Conservation (phyloP, 2,888 invertebrate species). For the Pherbina coryleti region DNA sequence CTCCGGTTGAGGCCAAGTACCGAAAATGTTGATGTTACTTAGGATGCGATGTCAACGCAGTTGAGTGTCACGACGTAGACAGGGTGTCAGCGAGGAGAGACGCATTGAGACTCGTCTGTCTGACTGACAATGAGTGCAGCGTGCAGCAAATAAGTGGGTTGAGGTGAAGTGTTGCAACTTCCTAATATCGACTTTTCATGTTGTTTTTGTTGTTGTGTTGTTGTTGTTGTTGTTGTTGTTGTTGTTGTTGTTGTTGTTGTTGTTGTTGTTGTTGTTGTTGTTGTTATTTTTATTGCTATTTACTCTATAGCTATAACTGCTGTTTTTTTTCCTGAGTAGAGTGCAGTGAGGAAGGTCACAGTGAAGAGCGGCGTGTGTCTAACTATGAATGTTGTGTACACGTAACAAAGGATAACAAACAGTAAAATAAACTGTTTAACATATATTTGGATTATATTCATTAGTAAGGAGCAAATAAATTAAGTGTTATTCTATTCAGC, state of each 20-base stretch:
- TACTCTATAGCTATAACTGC: no score
- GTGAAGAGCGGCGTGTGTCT: background rate
- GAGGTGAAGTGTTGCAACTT: slow-evolving; percentile 31
- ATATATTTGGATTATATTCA: no score
- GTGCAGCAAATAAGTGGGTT: slow-evolving; percentile 18
- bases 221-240: no score
- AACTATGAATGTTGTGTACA: background rate
- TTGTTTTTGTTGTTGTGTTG: no score
- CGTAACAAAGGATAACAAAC: background rate
- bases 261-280: background rate
- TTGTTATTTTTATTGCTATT: background rate
- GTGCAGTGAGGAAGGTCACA: slow-evolving; percentile 26
- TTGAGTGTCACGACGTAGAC: background rate
- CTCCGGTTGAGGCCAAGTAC: slow-evolving; percentile 27
- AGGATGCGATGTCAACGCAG: background rate
- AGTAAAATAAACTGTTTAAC: background rate
- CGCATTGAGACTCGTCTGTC: slow-evolving; percentile 9
- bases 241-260: no score
- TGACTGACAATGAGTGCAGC: slow-evolving; percentile 32
- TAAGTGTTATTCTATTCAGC: background rate
- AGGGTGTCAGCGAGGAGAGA: background rate
- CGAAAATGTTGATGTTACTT: slow-evolving; percentile 23
- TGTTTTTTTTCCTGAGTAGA: background rate
- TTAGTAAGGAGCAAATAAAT: background rate
- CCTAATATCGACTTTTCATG: slow-evolving; percentile 36